Conservation (phyloP, 2,797 vertebrate species). For the Gouania willdenowi region DNA sequence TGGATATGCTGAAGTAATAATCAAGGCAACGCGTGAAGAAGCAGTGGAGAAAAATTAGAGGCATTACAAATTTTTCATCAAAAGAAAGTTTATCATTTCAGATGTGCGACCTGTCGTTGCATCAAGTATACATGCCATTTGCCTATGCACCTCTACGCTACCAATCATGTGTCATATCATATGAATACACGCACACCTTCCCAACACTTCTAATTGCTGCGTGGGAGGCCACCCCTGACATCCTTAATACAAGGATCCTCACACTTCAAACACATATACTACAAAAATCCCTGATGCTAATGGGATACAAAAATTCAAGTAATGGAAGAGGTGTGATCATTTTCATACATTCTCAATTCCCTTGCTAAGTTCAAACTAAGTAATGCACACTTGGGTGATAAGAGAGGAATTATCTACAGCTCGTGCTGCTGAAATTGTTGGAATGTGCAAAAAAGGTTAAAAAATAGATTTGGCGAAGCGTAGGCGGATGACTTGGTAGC, state of each 20-base stretch:
- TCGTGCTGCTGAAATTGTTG: slow-evolving; percentile 24
- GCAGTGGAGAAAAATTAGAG: not conserved
- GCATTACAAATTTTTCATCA: slow-evolving; percentile 21
- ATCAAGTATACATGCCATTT: slow-evolving; percentile 62
- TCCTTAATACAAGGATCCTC: slow-evolving; percentile 59
- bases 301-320: not conserved
- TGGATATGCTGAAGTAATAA: slow-evolving; percentile 17
- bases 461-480: slow-evolving; percentile 32
- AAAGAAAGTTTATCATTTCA: slow-evolving; percentile 36
- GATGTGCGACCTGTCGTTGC: slow-evolving; percentile 49
- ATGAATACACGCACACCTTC: slow-evolving; percentile 27
- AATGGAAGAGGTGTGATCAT: slow-evolving; percentile 7
- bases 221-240: slow-evolving; percentile 65
- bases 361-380: slow-evolving; percentile 7
- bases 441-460: slow-evolving; percentile 49
- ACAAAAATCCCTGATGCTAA: not conserved
- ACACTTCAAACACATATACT: slow-evolving; percentile 21
- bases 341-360: slow-evolving; percentile 12
- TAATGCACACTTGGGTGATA: slow-evolving; percentile 1
- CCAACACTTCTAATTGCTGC: slow-evolving; percentile 56
- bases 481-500: slow-evolving; percentile 51
- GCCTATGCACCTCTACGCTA: slow-evolving; percentile 56
- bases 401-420: slow-evolving; percentile 12
- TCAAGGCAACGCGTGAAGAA: slow-evolving; percentile 5
- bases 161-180: slow-evolving; percentile 44